Base-by-base conservation (phyloP, 2,797 vertebrate species). In the Falco concolor region DNA sequence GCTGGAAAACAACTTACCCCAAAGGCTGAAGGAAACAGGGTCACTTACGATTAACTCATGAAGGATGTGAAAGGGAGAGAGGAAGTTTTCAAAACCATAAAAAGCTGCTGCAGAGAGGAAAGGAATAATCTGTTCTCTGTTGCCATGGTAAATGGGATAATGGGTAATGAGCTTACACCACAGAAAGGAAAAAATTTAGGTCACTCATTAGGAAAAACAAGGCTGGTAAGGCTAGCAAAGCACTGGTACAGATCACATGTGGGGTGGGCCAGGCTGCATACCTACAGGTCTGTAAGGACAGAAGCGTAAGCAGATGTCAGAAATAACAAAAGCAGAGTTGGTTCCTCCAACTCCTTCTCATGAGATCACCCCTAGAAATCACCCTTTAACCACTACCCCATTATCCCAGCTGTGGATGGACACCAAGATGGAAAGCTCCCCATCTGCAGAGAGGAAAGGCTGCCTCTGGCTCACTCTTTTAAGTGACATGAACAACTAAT, bases 91-190 rank as follows among this genome's bases (percentile, higher is more conserved):
- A 75, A 79, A 85, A 61, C 91, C 57, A 79, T 45, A 78, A 90
- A 81, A 89, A 84, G 70, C 89, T 72, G 63, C 56, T 84, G 63
- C 53, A 82, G 78, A 88, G 82, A 93, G 70, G 87, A 93, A 92
- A 80, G 69, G 92, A 96, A 95, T 95, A 83, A 95, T 93, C 93
- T 93, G 78, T 91, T 95, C 78, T 82, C 87, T 24, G 92, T 96
- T 97, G 82, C 95, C 87, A 94, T 94, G 94, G 96, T 61, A 89
- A 95, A 72, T 54, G 50, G 78, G 75, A 95, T 93, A 89, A 89
- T 64, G 83, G 83, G 28, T 89, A 96, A 96, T 92, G 73, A 94
- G 92, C 92, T 96, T 95, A 93, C 53, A 86, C 61, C 13, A 30
- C 50, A 91, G 79, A 85, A 92, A 65, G 34, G 68, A 44, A 94